Percentiles rank a stretch among this genome's conserved stretches.
Evolutionary conservation across 2,888 invertebrate genomes (phyloP).

Genomic region (Acleris literana): DNA sequence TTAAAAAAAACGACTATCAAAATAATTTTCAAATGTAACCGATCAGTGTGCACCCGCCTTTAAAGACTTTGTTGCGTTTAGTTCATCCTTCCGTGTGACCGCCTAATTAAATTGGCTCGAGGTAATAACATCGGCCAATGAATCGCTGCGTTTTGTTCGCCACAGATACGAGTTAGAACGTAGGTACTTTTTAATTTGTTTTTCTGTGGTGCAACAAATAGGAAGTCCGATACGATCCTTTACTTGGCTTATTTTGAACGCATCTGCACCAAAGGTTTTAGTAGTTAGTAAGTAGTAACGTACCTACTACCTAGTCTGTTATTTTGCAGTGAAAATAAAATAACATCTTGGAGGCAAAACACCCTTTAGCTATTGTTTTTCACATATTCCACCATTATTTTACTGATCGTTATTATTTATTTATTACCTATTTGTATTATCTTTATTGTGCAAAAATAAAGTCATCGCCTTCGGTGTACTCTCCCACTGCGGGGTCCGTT

Average conservation of each 20-base stretch:
- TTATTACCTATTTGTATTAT: too few relatives aligned
- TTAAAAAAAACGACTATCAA: neutral
- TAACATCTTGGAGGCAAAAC: too few relatives aligned
- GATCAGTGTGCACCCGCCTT: neutral
- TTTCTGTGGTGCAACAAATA: neutral
- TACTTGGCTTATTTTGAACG: neutral
- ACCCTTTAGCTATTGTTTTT: too few relatives aligned
- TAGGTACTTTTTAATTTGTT: slow-evolving; percentile 6
- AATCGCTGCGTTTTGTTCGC: slow-evolving; percentile 60
- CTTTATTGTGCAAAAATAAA: too few relatives aligned
- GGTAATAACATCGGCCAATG: slow-evolving; percentile 71
- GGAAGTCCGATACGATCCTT: neutral
- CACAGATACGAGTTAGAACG: slow-evolving; percentile 10
- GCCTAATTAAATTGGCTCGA: slow-evolving; percentile 72
- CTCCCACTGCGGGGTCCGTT: too few relatives aligned
- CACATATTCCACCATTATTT: too few relatives aligned
- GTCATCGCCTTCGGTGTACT: too few relatives aligned
- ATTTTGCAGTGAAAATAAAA: too few relatives aligned
- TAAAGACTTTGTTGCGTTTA: slow-evolving; percentile 48
- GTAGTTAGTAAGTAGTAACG: too few relatives aligned
- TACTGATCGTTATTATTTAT: too few relatives aligned
- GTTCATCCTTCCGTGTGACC: slow-evolving; percentile 74
- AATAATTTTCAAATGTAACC: neutral
- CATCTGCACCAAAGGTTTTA: neutral
- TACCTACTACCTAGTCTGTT: too few relatives aligned